Base-by-base conservation (phyloP, 2,888 invertebrate species). In the Melinaea marsaeus region DNA sequence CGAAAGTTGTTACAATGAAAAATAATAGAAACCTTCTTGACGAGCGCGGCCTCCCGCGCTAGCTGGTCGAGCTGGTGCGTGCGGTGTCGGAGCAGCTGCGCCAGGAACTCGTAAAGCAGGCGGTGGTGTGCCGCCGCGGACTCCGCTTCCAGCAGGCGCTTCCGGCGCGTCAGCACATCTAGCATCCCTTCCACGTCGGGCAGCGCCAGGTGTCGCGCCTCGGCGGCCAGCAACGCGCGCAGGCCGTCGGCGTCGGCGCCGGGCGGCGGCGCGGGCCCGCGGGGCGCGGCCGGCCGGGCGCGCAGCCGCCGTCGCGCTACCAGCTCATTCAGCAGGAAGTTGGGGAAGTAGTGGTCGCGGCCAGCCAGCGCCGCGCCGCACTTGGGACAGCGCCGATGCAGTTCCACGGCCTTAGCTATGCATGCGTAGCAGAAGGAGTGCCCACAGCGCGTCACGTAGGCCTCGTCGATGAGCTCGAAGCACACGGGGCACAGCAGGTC, bases 361-460 rank as follows among this genome's bases (percentile, higher is more conserved):
- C 92, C 93, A 2, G 93, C 93, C 7, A 97, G 87, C 2, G 93
- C 91, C 13, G 93, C 94, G 74, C 94, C 95, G 81, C 97, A 98
- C 81, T 96, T 96, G 1, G 97, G 97, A 81, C 97, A 98, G 56
- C 95, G 91, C 2, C 87, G 78, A 68, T 89, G 88, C 58, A 98
- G 94, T 92, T 98, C 97, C 83, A 98, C 98, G 13, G 96, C 94
- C 90, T 97, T 97, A 51, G 94, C 95, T 75, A 98, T 95, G 84
- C 98, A 98, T 22, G 93, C 92, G 78, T 93, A 94, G 84, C 98
- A 98, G 88, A 96, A 98, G 1, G 97, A 97, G 81, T 98, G 98
- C 0, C 98, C 98, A 85, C 98, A 98, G 71, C 95, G 94, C 0
- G 97, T 97, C 76, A 98, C 96, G 83, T 97, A 95, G 0, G 98